phyloP scores from a whole-genome alignment of 2,113 vertebrate genomes.

The Lethenteron camtschaticum region DNA sequence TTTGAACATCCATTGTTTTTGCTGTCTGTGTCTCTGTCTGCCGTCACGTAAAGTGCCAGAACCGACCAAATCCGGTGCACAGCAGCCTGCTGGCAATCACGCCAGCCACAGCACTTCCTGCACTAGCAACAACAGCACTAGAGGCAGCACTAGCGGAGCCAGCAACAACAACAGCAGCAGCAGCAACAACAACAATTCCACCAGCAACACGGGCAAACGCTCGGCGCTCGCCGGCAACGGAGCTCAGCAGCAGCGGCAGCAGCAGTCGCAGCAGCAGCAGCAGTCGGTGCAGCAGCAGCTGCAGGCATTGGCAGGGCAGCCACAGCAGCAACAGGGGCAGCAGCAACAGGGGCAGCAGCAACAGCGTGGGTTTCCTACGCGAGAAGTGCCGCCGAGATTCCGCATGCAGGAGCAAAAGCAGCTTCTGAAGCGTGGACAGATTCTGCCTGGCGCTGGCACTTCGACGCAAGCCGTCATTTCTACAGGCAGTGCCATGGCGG shows the following conservation, averaged over 20 bases:
- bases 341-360: conserved; percentile 22
- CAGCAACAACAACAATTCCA: conserved; percentile 32
- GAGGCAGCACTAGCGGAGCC: conserved; percentile 32
- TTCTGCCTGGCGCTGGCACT: conserved; percentile 20
- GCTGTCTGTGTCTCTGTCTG: not conserved
- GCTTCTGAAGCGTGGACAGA: conserved; percentile 48
- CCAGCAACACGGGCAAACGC: conserved; percentile 26
- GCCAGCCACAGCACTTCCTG: conserved; percentile 43
- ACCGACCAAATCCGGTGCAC: conserved; percentile 40
- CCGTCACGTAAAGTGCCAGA: conserved; percentile 44
- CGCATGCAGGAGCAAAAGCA: conserved; percentile 56
- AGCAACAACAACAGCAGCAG: conserved; percentile 58
- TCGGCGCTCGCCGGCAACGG: conserved; percentile 20
- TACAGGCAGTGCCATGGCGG: no score
- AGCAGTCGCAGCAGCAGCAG: conserved; percentile 56
- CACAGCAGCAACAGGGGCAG: conserved; percentile 29
- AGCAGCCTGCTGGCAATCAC: conserved; percentile 10
- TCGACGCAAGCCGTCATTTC: no score
- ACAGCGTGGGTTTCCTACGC: conserved; percentile 41
- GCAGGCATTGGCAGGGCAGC: conserved; percentile 29
- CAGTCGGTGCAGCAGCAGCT: conserved; percentile 19
- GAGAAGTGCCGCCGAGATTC: conserved; percentile 52
- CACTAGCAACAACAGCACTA: conserved; percentile 18
- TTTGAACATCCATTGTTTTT: not conserved
- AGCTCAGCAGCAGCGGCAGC: conserved; percentile 31